phyloP scores from a whole-genome alignment of 2,888 invertebrate genomes.

The Leptarthrus brevirostris region DNA sequence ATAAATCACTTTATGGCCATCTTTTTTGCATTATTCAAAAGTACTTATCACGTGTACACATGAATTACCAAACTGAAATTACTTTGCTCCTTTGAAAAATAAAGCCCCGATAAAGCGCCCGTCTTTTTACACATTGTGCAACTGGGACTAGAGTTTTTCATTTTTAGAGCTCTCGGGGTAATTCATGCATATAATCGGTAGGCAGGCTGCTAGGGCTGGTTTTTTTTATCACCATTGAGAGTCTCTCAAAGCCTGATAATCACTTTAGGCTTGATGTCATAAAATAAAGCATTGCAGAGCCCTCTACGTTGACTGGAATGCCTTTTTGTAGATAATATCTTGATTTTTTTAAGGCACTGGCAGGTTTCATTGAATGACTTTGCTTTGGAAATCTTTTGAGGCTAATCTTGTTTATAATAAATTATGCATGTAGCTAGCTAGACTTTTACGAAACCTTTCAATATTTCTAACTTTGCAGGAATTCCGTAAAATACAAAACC shows the following conservation, averaged over 20 bases:
- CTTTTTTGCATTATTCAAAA: slow-evolving; percentile 56
- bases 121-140: slow-evolving; percentile 1
- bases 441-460: too few species aligned
- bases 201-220: slow-evolving; percentile 3
- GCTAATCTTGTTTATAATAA: too few species aligned
- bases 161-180: slow-evolving; percentile 44
- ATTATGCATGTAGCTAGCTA: too few species aligned
- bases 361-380: too few species aligned
- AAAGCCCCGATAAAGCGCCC: slow-evolving; percentile 6
- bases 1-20: slow-evolving; percentile 51
- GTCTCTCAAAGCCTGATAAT: slow-evolving; percentile 28
- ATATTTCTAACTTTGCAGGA: too few species aligned
- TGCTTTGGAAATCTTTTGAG: too few species aligned
- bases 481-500: too few species aligned
- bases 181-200: slow-evolving; percentile 38
- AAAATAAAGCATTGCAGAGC: slow-evolving; percentile 24
- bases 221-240: slow-evolving; percentile 39
- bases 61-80: slow-evolving; percentile 56
- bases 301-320: not conserved
- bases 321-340: too few species aligned
- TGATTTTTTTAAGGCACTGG: too few species aligned
- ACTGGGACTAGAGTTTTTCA: slow-evolving; percentile 9
- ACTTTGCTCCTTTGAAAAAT: slow-evolving; percentile 12
- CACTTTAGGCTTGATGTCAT: slow-evolving; percentile 24
- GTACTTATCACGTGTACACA: slow-evolving; percentile 57